A percentile compares a stretch with the other conserved stretches of the same genome.
Evolutionary conservation across 2,113 vertebrate species (phyloP).

Genomic region (Rhinoptilus africanus): DNA sequence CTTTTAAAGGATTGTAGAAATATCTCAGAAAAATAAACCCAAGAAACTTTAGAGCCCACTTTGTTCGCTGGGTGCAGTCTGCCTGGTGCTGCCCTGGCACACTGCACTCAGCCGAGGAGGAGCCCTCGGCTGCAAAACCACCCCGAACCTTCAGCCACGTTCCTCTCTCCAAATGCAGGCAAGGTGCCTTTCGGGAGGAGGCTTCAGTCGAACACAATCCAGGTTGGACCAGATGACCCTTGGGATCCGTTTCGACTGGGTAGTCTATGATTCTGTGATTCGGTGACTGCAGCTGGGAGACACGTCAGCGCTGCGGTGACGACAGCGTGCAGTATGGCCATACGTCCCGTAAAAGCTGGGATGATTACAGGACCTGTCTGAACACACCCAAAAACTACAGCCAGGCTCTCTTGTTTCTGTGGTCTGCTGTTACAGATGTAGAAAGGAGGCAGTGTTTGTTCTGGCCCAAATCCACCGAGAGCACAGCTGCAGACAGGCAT

Average conservation of each 20-base stretch:
- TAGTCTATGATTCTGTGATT: neutral
- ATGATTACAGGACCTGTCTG: neutral
- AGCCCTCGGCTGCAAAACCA: neutral
- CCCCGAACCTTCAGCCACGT: neutral
- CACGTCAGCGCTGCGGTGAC: fast-evolving
- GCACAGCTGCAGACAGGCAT: neutral
- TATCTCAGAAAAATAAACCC: neutral
- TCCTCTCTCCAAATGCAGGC: neutral
- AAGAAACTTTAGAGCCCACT: neutral
- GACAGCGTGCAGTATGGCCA: fast-evolving
- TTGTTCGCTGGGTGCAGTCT: no score
- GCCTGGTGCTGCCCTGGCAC: fast-evolving
- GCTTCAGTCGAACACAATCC: no score
- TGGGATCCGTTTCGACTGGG: neutral
- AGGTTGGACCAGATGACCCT: neutral
- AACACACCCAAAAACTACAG: no score
- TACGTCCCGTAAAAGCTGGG: neutral
- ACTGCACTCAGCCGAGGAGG: no score
- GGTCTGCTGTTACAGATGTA: no score
- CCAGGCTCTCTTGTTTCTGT: neutral
- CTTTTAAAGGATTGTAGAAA: neutral
- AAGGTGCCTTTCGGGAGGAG: neutral
- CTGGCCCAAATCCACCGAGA: no score
- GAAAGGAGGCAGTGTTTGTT: neutral
- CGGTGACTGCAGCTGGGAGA: neutral